Conservation (phyloP, 2,888 invertebrate species). For the Drosophila mayaguana region DNA sequence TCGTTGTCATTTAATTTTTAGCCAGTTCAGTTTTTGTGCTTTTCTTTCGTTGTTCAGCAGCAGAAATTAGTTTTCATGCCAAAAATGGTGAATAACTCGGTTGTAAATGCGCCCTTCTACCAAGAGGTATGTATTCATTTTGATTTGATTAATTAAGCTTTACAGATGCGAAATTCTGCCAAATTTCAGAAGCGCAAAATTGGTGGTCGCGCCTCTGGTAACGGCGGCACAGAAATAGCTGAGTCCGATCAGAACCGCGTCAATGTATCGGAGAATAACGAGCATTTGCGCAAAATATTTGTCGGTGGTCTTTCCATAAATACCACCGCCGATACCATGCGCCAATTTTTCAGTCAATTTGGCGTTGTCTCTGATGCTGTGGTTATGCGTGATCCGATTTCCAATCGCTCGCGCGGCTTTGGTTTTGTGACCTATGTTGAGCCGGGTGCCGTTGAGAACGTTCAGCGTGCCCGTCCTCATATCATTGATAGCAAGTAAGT, state of each 20-base stretch:
- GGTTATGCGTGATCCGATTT: constrained; percentile 82
- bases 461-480: constrained; percentile 80
- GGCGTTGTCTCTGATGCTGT: constrained; percentile 80
- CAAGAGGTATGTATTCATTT: constrained; percentile 45
- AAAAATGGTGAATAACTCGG: constrained; percentile 58
- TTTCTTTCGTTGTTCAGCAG: constrained; percentile 29
- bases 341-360: constrained; percentile 77
- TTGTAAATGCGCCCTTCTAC: constrained; percentile 31
- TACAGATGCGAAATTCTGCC: neutral
- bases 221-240: neutral
- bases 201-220: neutral
- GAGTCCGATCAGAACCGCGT: constrained; percentile 1
- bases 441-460: constrained; percentile 77
- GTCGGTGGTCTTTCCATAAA: constrained; percentile 80
- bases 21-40: constrained; percentile 43
- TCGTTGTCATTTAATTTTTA: constrained; percentile 49
- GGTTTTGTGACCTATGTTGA: constrained; percentile 81
- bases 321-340: constrained; percentile 75
- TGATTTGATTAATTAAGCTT: neutral
- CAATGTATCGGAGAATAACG: constrained; percentile 36
- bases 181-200: constrained; percentile 35
- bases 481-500: constrained; percentile 86
- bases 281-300: constrained; percentile 83
- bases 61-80: constrained; percentile 38
- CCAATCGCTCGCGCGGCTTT: constrained; percentile 82